Evolutionary conservation across 1,140 invertebrate species (phyloP), one percentile per base, ranked within the genome.

Genomic region (Mycetomoellerius zeteki): DNA sequence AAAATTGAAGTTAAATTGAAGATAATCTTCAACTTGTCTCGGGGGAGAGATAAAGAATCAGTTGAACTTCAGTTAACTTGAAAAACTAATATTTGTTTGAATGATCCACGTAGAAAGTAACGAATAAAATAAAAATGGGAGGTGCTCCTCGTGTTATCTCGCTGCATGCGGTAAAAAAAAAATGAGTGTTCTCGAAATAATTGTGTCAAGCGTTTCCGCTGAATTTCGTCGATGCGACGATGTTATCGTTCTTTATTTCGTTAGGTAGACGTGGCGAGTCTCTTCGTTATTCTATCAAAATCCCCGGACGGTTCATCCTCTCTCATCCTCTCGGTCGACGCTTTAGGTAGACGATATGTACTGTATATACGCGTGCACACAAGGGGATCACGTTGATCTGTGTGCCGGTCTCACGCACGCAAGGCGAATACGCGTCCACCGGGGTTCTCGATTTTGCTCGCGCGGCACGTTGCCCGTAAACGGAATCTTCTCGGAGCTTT

Each of bases 391-490:
- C 50, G 24, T 71, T 71, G 77, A 84, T 73, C 80, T 73, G 54
- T 60, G 69, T 60, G 64, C 52, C 62, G 89, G 82, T 84, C 65
- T 72, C 78, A 60, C 89, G 76, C 90, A 92, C 91, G 91, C 91
- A 90, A 85, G 69, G 58, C 47, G 89, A 86, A 92, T 89, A 90
- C 75, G 89, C 89, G 89, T 72, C 75, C 56, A 30, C 85, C 85
- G 47, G 84, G 64, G 84, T 85, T 81, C 82, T 82, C 91, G 27
- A 87, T 91, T 91, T 90, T 86, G 89, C 86, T 90, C 88, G 58
- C 91, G 47, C 87, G 64, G 90, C 91, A 91, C 89, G 89, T 91
- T 86, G 89, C 85, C 89, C 89, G 89, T 90, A 90, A 90, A 90
- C 89, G 89, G 89, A 90, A 90, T 90, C 88, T 90, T 90, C 89